Evolutionary conservation across 2,797 vertebrate genomes (phyloP).

Genomic region (Sitta carolinensis): DNA sequence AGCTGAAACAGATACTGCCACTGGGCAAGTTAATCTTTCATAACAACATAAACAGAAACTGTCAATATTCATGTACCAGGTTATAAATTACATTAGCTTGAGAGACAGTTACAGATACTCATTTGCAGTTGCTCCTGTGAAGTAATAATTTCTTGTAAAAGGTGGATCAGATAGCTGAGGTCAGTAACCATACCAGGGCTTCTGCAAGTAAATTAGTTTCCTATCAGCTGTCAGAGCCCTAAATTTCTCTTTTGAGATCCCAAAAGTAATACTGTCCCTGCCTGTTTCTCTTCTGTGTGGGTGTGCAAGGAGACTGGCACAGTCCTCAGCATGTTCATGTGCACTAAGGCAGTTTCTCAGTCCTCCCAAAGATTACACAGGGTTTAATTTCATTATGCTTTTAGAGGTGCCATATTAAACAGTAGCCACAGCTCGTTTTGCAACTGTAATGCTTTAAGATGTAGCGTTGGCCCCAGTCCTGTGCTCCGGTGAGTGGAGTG

Average conservation of each 20-base stretch:
- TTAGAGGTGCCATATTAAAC: background rate
- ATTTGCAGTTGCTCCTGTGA: background rate
- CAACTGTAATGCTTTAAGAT: background rate
- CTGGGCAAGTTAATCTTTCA: background rate
- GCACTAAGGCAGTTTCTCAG: background rate
- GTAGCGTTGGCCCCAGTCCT: background rate
- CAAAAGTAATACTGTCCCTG: background rate
- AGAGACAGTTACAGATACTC: background rate
- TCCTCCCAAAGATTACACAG: background rate
- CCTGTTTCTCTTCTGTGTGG: background rate
- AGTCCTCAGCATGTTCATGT: rapidly evolving
- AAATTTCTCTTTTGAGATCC: background rate
- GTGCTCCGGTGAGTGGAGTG: background rate
- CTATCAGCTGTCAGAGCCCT: background rate
- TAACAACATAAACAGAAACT: conserved; percentile 19
- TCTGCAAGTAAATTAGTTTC: background rate
- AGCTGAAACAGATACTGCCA: conserved; percentile 24
- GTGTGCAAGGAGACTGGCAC: background rate
- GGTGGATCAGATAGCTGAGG: background rate
- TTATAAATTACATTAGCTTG: background rate
- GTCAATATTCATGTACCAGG: background rate
- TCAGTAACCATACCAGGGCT: background rate
- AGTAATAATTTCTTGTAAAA: background rate
- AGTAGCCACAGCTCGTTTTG: background rate
- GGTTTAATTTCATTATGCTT: background rate